Evolutionary conservation across 2,797 vertebrate genomes (phyloP), one percentile per base, ranked within the genome.

Genomic region (Linurgus olivaceus): DNA sequence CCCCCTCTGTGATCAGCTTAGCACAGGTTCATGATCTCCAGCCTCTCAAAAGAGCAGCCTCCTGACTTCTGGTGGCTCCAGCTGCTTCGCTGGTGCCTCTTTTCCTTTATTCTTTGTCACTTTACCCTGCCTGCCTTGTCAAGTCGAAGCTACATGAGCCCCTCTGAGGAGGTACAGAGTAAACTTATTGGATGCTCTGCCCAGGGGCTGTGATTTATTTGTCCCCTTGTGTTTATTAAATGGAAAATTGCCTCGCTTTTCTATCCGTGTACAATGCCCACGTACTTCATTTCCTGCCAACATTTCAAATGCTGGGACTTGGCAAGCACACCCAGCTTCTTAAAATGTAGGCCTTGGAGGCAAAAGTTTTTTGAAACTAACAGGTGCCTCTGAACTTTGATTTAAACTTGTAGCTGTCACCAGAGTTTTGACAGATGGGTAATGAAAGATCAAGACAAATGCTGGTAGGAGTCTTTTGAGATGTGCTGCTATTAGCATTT

Each of bases 401-500:
- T 88, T 94, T 84, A 92, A 68, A 68, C 72, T 88, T 6, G 4
- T 92, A 93, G 83, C 92, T 95, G 90, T 87, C 76, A 91, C 80
- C 71, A 67, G 71, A 51, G 89, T 91, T 61, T 90, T 83, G 73
- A 80, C 68, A 96, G 93, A 87, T 92, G 87, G 78, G 51, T 94
- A 88, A 72, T 92, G 73, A 84, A 90, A 92, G 74, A 93, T 80
- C 86, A 84, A 94, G 76, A 79, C 42, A 72, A 76, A 68, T 68
- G 29, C 70, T 59, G 85, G 58, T 91, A 93, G 76, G 77, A 94
- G 80, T 83, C 59, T 96, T 95, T 70, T 67, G 70, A 96, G 70
- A 91, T 91, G 77, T 93, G 87, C 57, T 58, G 75, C 44, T 89
- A 74, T 86, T 87, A 93, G 58, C 92, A 66, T 94, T 94, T 85